A percentile compares a stretch with the other conserved stretches of the same genome.
Conservation (phyloP, 2,797 vertebrate genomes). For the Apodemus agrarius region DNA sequence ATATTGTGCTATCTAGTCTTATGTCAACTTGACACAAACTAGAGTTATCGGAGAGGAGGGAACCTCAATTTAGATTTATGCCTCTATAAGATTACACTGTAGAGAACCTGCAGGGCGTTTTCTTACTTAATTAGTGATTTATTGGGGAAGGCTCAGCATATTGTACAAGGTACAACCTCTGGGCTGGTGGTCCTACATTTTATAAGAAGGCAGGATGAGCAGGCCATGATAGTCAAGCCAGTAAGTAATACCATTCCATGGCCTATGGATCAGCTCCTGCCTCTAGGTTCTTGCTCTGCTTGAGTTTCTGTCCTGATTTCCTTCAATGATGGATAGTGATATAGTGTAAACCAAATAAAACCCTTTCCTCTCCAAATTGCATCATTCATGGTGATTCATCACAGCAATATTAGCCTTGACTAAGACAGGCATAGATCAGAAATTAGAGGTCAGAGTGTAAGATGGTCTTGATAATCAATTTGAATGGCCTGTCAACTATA, state of each 20-base stretch:
- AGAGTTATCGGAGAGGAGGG: not conserved
- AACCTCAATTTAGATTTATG: not conserved
- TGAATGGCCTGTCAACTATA: not conserved
- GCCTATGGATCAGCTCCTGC: not conserved
- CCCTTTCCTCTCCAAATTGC: not conserved
- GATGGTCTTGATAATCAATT: no score
- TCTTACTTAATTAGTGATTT: not conserved
- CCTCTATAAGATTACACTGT: not conserved
- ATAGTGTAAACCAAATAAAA: not conserved
- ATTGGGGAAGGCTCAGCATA: not conserved
- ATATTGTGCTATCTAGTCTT: not conserved
- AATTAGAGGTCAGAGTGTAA: not conserved
- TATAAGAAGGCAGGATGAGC: not conserved
- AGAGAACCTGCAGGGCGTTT: not conserved
- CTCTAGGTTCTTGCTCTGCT: not conserved
- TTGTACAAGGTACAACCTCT: not conserved
- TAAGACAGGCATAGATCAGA: not conserved
- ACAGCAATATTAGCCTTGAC: not conserved
- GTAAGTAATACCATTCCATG: not conserved
- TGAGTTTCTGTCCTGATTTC: no score
- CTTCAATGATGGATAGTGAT: not conserved
- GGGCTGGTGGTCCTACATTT: no score
- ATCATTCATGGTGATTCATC: not conserved
- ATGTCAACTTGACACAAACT: not conserved
- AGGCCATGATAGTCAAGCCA: not conserved